Base-by-base conservation (phyloP, 2,797 vertebrate genomes). In the Sebastes minor region DNA sequence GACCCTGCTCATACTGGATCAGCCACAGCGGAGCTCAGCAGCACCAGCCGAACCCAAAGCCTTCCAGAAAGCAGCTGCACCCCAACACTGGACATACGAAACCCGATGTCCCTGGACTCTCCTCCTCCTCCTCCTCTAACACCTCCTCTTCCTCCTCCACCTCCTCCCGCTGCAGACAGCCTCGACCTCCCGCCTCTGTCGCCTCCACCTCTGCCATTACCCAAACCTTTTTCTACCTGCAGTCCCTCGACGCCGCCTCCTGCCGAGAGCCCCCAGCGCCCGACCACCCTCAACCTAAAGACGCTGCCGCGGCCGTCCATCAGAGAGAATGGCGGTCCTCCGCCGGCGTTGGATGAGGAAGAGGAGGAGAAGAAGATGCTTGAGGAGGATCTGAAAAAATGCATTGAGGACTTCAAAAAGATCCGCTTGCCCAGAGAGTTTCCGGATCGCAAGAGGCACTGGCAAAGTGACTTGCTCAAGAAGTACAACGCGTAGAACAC, bases 391-490 rank as follows among this genome's bases (percentile, higher is more conserved):
- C 92, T 98, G 74, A 97, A 96, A 53, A 97, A 96, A 83, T 98
- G 97, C 91, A 98, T 98, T 0, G 96, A 97, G 16, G 97, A 99
- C 74, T 97, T 97, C 81, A 95, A 92, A 75, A 97, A 94, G 91
- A 97, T 98, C 63, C 95, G 91, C 75, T 94, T 98, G 89, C 97
- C 97, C 2, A 57, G 87, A 0, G 84, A 84, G 27, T 99, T 99
- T 82, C 97, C 97, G 1, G 96, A 98, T 83, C 97, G 96, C 55
- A 98, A 97, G 82, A 92, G 97, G 76, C 95, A 96, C 91, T 98
- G 97, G 97, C 97, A 99, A 86, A 97, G 89, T 1, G 97, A 98
- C 89, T 93, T 99, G 84, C 96, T 99, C 12, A 96, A 94, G 87
- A 98, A 99, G 80, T 97, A 99, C 88, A 94, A 98, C 8, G 95